Base-by-base conservation (phyloP, 2,888 invertebrate species). In the Diloba caeruleocephala region DNA sequence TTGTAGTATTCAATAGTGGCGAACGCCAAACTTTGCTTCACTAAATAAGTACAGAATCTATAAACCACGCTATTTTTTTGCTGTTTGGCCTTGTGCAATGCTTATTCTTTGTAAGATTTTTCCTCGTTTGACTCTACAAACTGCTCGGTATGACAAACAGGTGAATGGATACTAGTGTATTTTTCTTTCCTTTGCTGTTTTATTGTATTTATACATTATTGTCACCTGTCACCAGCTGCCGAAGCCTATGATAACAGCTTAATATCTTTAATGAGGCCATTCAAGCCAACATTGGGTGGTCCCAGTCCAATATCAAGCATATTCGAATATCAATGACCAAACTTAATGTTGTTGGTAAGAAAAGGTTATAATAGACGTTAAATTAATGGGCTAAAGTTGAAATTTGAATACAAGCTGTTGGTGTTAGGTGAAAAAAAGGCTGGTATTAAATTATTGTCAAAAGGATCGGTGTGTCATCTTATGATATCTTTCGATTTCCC, bases 381-480 rank as follows among this genome's bases (percentile, higher is more conserved):
- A 19, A 0, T 10, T n/a, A 8, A 3, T 0, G 8, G 0, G 0
- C 2, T 34, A 56, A 12, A 9, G 32, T 26, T 50, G 0, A 28
- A 14, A 10, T 54, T 68, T 10, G 21, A 23, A 19, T 44, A 34
- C 0, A 0, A 0, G 0, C 14, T 28, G 3, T 4, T 6, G 5
- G 0, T 34, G 4, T 41, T 6, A 17, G 1, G 6, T 29, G 12
- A 7, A 32, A 2, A 0, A n/a, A n/a, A 36, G 21, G 2, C 36
- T 56, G 12, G 23, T 50, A 38, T 33, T 13, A 34, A 36, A 31
- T 6, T 32, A 45, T 53, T 70, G 80, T 83, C 81, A 83, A 82
- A 77, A 74, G 79, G 81, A 69, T 60, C 72, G 79, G 65, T 74
- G 53, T 73, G 82, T 87, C 87, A 88, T 85, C 67, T 49, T 49